A percentile compares a stretch with the other conserved stretches of the same genome.
phyloP scores from a whole-genome alignment of 2,888 invertebrate species.

The Leucophora obtusa region DNA sequence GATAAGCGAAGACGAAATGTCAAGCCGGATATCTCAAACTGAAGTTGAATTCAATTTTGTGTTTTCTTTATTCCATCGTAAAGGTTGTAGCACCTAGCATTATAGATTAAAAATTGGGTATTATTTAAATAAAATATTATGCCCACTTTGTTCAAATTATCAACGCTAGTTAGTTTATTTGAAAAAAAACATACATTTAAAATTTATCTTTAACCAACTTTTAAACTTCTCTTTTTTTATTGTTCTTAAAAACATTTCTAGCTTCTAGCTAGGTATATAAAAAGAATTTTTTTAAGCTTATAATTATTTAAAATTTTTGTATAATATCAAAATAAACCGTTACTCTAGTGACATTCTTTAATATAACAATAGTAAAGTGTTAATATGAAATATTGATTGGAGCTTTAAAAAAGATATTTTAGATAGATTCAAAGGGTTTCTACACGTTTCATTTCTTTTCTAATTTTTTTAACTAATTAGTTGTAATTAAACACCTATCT shows the following conservation, averaged over 20 bases:
- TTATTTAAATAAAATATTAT: too few relatives aligned
- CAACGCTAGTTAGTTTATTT: too few relatives aligned
- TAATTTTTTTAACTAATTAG: background rate
- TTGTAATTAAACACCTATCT: background rate
- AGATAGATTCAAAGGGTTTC: background rate
- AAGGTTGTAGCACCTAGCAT: too few relatives aligned
- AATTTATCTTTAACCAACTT: background rate
- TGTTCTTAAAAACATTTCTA: background rate
- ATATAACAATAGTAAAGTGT: slow-evolving; percentile 13
- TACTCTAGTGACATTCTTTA: slow-evolving; percentile 22
- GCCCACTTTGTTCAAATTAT: too few relatives aligned
- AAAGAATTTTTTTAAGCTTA: background rate
- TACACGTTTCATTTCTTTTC: background rate
- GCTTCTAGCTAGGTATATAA: background rate
- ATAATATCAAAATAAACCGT: slow-evolving; percentile 12
- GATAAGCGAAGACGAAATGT: too few relatives aligned
- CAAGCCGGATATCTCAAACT: too few relatives aligned
- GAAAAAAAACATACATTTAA: too few relatives aligned
- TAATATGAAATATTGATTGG: slow-evolving; percentile 11
- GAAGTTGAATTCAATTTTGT: too few relatives aligned
- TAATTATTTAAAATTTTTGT: background rate
- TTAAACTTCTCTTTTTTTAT: background rate
- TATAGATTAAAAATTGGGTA: too few relatives aligned
- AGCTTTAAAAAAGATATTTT: background rate
- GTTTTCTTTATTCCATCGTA: too few relatives aligned